Percentiles rank a stretch among this genome's conserved stretches.
Evolutionary conservation across 2,113 vertebrate genomes (phyloP).

Genomic region (Salvelinus namaycush): DNA sequence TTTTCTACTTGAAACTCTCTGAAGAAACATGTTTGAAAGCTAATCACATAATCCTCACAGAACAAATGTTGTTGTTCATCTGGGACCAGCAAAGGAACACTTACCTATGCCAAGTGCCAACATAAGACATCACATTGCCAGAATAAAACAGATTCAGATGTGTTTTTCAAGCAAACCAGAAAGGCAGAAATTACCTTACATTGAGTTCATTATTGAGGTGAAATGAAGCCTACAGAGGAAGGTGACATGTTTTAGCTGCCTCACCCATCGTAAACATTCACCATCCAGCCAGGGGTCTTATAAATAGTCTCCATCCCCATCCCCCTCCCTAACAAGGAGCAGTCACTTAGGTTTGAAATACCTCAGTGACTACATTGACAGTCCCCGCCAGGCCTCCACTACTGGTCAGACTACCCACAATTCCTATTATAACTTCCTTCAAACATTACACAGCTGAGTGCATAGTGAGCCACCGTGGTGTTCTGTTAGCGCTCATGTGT

Average conservation of each 20-base stretch:
- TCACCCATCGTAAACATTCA: constrained; percentile 16
- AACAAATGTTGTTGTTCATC: background rate
- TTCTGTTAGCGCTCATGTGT: constrained; percentile 33
- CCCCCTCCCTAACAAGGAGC: constrained; percentile 35
- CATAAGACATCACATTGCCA: background rate
- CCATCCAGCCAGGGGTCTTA: background rate
- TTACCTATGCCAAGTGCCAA: background rate
- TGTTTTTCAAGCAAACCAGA: background rate
- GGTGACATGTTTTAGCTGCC: background rate
- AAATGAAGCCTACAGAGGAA: background rate
- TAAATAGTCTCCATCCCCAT: constrained; percentile 7
- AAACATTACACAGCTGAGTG: constrained; percentile 29
- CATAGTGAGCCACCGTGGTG: constrained; percentile 12
- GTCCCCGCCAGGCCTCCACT: background rate
- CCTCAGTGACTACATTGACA: constrained; percentile 21
- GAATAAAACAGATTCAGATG: background rate
- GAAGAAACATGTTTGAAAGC: background rate
- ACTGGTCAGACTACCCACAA: constrained; percentile 16
- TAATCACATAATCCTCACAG: background rate
- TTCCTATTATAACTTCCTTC: constrained; percentile 10
- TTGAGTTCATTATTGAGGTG: background rate
- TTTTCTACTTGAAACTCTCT: background rate
- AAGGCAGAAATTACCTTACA: background rate
- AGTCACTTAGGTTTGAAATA: constrained; percentile 26
- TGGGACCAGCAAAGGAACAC: background rate